Evolutionary conservation across 2,113 vertebrate genomes (phyloP).

Genomic region (Pangasianodon hypophthalmus): DNA sequence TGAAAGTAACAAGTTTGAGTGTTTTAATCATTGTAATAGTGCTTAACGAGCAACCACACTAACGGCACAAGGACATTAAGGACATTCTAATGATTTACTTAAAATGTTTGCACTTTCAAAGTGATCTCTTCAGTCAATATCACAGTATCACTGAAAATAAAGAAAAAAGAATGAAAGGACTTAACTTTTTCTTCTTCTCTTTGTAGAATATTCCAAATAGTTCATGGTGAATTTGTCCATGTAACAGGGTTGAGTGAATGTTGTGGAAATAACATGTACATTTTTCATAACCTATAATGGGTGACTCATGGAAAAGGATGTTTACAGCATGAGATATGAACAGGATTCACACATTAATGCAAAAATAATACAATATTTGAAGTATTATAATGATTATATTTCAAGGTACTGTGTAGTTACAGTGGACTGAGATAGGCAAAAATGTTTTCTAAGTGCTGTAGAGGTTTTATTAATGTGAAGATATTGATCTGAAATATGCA

Average conservation of each 20-base stretch:
- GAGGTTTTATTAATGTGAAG: background rate
- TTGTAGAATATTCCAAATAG: background rate
- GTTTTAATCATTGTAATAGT: background rate
- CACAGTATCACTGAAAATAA: background rate
- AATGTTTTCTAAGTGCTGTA: background rate
- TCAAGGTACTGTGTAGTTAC: too few species aligned
- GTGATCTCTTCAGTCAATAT: background rate
- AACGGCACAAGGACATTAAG: background rate
- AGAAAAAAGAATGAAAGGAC: background rate
- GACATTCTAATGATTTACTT: background rate
- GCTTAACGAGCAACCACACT: background rate
- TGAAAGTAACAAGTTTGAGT: background rate
- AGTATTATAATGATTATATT: too few species aligned
- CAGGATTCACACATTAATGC: background rate
- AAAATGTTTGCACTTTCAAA: background rate
- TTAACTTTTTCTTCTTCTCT: background rate
- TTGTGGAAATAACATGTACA: background rate
- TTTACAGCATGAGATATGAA: background rate
- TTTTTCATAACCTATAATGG: background rate
- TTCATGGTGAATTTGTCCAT: background rate
- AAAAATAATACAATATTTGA: too few species aligned
- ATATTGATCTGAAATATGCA: background rate
- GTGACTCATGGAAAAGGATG: background rate
- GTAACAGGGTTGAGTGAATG: background rate
- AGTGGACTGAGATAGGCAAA: background rate